Evolutionary conservation across 2,888 invertebrate species (phyloP), one percentile per base, ranked within the genome.

Genomic region (Yponomeuta malinellus): DNA sequence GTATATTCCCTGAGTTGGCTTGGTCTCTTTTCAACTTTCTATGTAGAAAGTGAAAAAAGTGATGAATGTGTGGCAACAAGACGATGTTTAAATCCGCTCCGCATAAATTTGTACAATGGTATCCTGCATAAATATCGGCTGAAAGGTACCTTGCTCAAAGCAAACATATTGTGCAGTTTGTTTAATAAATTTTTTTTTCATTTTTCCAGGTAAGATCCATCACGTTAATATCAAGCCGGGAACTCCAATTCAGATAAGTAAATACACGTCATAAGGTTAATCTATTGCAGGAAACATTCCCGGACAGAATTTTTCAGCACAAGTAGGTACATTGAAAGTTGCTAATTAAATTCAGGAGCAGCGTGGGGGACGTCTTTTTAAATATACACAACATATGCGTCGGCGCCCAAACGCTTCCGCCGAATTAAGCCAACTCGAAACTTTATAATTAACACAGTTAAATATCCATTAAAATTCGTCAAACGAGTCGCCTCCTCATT

Each of bases 401-500:
- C 69, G 73, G 74, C 74, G 76, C 70, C 73, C 79, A 74, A 83
- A 67, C 63, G 71, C 71, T 71, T 71, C 71, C 65, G 59, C 70
- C 66, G 69, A 73, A 73, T 72, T 72, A 71, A 72, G 72, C 70
- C 66, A 71, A 73, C 70, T 73, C 69, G 70, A 70, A 89, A 87
- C 84, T 89, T 88, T 83, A 82, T 86, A 87, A 89, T 87, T 82
- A 87, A 85, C 85, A 86, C 84, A 83, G 86, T 87, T 89, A 89
- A 89, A 89, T 87, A 85, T 84, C 87, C 82, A 88, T 89, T 89
- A 87, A 89, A 89, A 87, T 89, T 89, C 83, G 87, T 87, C 86
- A 88, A 89, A 89, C 88, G 85, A 87, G 87, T 88, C 82, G 82
- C 81, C 83, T 80, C 82, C 83, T 83, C 87, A 89, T 90, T 89